Base-by-base conservation (phyloP, 92 coral and sea anemone genomes). In the Zoanthus sansibaricus region DNA sequence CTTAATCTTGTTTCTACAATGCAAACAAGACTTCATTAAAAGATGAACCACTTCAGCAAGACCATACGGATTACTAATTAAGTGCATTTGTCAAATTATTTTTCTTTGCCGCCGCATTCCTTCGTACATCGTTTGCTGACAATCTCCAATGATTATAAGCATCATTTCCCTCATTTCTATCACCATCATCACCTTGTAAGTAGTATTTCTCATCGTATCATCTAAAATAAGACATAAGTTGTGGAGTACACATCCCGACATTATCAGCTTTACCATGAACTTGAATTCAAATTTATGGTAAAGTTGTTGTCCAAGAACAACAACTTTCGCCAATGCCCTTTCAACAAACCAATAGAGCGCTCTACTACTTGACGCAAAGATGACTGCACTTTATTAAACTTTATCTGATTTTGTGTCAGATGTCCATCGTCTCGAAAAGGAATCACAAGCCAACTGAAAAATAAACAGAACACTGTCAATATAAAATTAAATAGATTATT, bases 371-470 rank as follows among this genome's bases (percentile, higher is more conserved):
- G 91, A 45, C 93, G 68, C 77, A 64, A 25, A 55, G 88, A 83
- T 45, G 91, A 86, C 83, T 59, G 88, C 79, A 18, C 79, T 68
- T 33, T 76, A 52, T 83, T 88, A 48, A 83, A 88, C 66, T 70
- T 74, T 37, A 33, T 66, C 47, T 75, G 90, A 74, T 80, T 74
- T 51, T 80, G 49, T 10, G 64, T 77, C 62, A 74, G 46, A 70
- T 90, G 90, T n/a, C 90, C 90, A 90, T 90, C 82, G 79, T 90
- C 78, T 9, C 90, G 45, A 68, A 72, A 90, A 18, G 90, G 93
- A 14, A 84, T 90, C 75, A 86, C 86, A 3, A 90, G 69, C 93
- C 93, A 80, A 42, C 93, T 90, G 85, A 77, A 72, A 79, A 49
- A 49, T 49, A 49, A 49, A 49, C 55, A 49, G 55, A 49, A 49